Evolutionary conservation across 2,113 vertebrate species (phyloP), one percentile per base, ranked within the genome.

Genomic region (Labeo rohita): DNA sequence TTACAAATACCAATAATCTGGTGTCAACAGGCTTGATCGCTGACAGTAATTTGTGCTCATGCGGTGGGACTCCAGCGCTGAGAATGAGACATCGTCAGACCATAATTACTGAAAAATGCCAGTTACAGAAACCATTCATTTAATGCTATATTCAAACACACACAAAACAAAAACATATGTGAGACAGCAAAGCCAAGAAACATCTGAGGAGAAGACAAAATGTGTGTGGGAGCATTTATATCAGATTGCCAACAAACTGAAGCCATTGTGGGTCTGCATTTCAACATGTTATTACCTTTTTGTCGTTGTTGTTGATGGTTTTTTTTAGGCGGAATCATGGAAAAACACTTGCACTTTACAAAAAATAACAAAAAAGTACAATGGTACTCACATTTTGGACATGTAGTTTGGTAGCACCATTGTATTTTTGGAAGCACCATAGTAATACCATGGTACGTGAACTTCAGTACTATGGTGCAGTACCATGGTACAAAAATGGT

Each of bases 81-180:
- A 93, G 87, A 93, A 66, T 59, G 61, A 79, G 86, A 91, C 82
- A 90, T 93, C 94, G 92, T 90, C 92, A 91, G 90, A 91, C 92
- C 91, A 92, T 93, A 95, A 95, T 95, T 95, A 95, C 92, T 91
- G 90, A 93, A 92, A 94, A 92, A 93, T 90, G 91, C 91, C 92
- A 93, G 94, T 95, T 94, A 93, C 88, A 91, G 89, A 92, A 92
- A 91, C 89, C 90, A 90, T 92, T 94, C 92, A 90, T 92, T 95
- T 93, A 94, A 94, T 94, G 94, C 93, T 94, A 93, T 93, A 90
- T 86, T 91, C 88, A 70, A 88, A 90, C 88, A 92, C 83, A 91
- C 78, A 85, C 89, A 93, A 92, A 94, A 92, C 92, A 92, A 87
- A 93, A 93, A 74, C 90, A 85, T 91, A 80, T 63, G 56, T 15